Evolutionary conservation across 2,113 vertebrate genomes (phyloP).

Genomic region (Peromyscus maniculatus): DNA sequence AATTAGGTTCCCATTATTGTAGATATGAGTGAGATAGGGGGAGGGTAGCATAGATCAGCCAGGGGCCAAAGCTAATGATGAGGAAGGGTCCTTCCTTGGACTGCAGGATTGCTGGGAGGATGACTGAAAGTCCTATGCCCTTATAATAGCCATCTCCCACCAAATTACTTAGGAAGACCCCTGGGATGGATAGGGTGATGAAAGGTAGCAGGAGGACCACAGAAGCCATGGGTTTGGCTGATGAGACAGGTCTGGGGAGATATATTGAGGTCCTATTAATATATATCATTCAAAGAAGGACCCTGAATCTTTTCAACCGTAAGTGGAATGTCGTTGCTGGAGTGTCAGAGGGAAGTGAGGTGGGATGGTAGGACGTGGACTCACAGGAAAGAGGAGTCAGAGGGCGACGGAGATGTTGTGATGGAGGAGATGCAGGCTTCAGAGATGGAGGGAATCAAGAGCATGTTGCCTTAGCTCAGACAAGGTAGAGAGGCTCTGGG

Average conservation of each 20-base stretch:
- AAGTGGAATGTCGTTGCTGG: not conserved
- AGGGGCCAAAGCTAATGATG: too few relatives aligned
- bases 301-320: not conserved
- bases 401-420: not conserved
- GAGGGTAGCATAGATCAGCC: not conserved
- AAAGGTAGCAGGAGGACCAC: not conserved
- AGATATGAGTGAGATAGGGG: not conserved
- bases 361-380: not conserved
- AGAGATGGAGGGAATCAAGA: not conserved
- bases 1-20: not conserved
- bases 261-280: not conserved
- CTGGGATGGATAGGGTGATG: not conserved
- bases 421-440: not conserved
- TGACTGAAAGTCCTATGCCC: not conserved
- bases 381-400: not conserved
- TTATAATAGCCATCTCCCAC: not conserved
- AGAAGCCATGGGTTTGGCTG: not conserved
- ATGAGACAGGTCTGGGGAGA: not conserved
- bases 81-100: not conserved
- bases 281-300: not conserved
- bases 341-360: not conserved
- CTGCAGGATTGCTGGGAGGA: not conserved
- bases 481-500: not conserved
- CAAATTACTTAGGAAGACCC: not conserved
- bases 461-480: not conserved